These are phyloP conservation scores for Charina bottae DNA, from an alignment of 2,113 vertebrate species.

Conservation along the genomic window DNA sequence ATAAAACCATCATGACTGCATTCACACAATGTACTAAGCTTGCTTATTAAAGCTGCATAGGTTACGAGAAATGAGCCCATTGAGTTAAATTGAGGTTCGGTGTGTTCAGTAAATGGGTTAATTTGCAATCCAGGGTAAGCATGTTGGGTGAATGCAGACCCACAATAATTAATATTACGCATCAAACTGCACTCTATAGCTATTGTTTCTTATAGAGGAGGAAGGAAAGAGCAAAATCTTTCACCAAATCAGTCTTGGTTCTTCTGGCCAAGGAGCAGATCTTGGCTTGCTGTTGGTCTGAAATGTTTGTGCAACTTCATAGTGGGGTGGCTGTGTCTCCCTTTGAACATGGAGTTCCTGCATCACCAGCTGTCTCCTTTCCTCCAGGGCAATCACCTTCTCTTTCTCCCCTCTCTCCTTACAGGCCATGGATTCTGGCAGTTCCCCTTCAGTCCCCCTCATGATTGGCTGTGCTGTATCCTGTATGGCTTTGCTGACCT, in stretches of 20 bases:
- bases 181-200: neutral
- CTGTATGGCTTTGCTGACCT: slow-evolving; percentile 91
- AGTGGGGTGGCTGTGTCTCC: neutral
- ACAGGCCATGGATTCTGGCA: slow-evolving; percentile 89
- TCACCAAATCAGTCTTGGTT: neutral
- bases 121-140: too few relatives aligned
- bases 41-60: too few relatives aligned
- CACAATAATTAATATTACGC: neutral
- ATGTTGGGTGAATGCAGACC: too few relatives aligned
- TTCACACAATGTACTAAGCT: too few relatives aligned
- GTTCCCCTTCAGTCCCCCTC: slow-evolving; percentile 90
- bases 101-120: too few relatives aligned
- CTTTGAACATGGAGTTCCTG: neutral
- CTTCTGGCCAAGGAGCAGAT: neutral
- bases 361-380: neutral
- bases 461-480: slow-evolving; percentile 97
- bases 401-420: slow-evolving; percentile 5
- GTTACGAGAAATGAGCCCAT: too few relatives aligned
- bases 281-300: neutral
- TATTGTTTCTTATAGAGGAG: neutral
- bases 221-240: neutral
- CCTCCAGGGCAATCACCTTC: neutral
- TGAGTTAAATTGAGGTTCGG: too few relatives aligned
- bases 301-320: neutral
- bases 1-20: too few relatives aligned